Base-by-base conservation (phyloP, 2,888 invertebrate species). In the Strigamia crassipes region DNA sequence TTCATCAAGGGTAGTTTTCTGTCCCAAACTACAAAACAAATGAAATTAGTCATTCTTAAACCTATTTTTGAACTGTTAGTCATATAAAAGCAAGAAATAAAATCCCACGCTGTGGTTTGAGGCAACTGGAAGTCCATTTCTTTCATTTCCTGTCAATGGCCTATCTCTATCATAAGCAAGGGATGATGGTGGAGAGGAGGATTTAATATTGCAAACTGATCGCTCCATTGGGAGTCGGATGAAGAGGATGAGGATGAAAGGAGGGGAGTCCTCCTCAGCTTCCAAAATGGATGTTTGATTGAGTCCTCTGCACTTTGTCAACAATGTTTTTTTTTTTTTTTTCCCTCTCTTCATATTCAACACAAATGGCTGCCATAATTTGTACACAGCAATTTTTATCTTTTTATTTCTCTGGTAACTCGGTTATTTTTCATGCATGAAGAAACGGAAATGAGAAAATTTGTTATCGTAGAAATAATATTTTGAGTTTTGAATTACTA, bases 191-290 rank as follows among this genome's bases (percentile, higher is more conserved):
- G 15, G 73, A 31, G 27, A 12, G 73, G 73, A 31, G 73, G 73
- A 73, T 73, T 73, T 73, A 73, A 73, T 73, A 73, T 73, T 73
- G 73, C 73, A 73, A 73, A 73, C 73, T 73, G 73, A 73, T 73
- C 73, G 73, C 73, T 73, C 73, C 31, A 31, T 31, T 31, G 73
- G 73, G 73, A 73, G 73, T 31, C 73, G 31, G 73, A 73, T 73
- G 73, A 31, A 31, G 31, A 31, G 73, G 73, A 73, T 73, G 73
- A n/a, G 31, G 23, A 31, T 31, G 73, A 31, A 31, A 27, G 13
- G 73, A 73, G 73, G 31, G 27, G 27, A 15, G 27, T n/a, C 23
- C 31, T 73, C 5, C 31, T n/a, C 27, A 31, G 2, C 27, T 73
- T 27, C 23, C 13, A 73, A 21, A 73, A 73, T 66, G 66, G 66